Evolutionary conservation across 2,797 vertebrate genomes (phyloP), one percentile per base, ranked within the genome.

Genomic region (Esox masquinongy): DNA sequence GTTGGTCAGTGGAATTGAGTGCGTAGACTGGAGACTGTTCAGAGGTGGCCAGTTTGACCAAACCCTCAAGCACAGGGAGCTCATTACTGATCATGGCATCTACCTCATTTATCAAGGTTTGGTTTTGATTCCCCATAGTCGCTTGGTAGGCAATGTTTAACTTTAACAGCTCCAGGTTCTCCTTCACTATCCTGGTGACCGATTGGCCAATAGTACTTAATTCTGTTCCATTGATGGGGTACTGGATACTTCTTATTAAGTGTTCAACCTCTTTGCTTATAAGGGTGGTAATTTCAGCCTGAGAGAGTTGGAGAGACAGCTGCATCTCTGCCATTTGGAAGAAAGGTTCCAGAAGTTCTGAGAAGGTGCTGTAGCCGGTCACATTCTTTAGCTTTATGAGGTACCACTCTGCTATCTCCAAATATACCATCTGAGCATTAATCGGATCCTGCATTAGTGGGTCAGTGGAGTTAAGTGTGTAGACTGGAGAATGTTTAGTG

Each of bases 321-420:
- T 93, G 87, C 87, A 91, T 86, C 74, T 93, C 86, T 24, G 85
- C 76, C 14, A 91, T 53, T 14, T 22, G 17, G 73, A 90, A 89
- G 59, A 93, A 59, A 14, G 88, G 86, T 1, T 80, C 11, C n/a
- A 94, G 81, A 68, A 92, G 77, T 0, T 79, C 70, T 34, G 86
- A 86, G 31, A 82, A n/a, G 0, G 86, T 80, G 75, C 91, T 91
- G 56, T 43, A 76, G 24, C 78, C 89, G 29, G 88, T 92, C 78
- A 87, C 80, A 12, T 91, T 91, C 82, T 89, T 89, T 71, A 95
- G 74, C 39, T 73, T 90, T 34, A 73, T 81, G 74, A 95, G 80
- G 83, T 94, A 94, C 92, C 93, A 94, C 15, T 86, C 11, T n/a
- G 84, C 76, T 12, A 93, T 88, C 29, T 91, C 77, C 29, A 88